Evolutionary conservation across 2,888 invertebrate genomes (phyloP), one percentile per base, ranked within the genome.

Genomic region (Callimorpha dominula): DNA sequence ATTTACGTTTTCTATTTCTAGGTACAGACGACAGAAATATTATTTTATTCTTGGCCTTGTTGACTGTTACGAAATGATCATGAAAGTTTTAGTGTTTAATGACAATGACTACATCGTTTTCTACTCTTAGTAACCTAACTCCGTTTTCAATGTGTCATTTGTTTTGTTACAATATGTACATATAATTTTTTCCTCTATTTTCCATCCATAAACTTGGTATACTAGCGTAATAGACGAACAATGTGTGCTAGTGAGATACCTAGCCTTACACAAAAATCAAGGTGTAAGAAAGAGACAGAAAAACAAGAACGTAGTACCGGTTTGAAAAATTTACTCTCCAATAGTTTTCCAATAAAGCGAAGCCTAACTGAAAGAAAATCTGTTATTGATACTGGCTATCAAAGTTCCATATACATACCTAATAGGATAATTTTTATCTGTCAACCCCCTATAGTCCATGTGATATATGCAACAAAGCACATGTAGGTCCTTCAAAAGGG

Each of bases 1-100:
- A 73, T 76, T 70, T 54, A 68, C 64, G 66, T 79, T 76, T 75
- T 75, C 69, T 69, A 73, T 71, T 78, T 77, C 72, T 75, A 12
- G 50, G 73, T 73, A 75, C 60, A 20, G n/a, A 7, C 60, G 63
- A 66, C 69, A 71, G 49, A 74, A 67, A 68, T 71, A 42, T 65
- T 71, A 46, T 64, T 65, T 60, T 49, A 74, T 74, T 70, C 64
- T 49, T 62, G 63, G 42, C 57, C 40, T 40, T 74, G 49, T 64
- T 68, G 74, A 74, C 50, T 68, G 70, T 68, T 49, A 66, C 66
- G 70, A 54, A 73, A 70, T 70, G 63, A 70, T 57, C 68, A 66
- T 67, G 67, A 71, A 68, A 71, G 65, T 54, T 64, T 74, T 74
- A 73, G 52, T 75, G 63, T 77, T 75, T 68, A 68, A 68, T 65